Conservation (phyloP, 2,113 vertebrate species). For the Lates calcarifer region DNA sequence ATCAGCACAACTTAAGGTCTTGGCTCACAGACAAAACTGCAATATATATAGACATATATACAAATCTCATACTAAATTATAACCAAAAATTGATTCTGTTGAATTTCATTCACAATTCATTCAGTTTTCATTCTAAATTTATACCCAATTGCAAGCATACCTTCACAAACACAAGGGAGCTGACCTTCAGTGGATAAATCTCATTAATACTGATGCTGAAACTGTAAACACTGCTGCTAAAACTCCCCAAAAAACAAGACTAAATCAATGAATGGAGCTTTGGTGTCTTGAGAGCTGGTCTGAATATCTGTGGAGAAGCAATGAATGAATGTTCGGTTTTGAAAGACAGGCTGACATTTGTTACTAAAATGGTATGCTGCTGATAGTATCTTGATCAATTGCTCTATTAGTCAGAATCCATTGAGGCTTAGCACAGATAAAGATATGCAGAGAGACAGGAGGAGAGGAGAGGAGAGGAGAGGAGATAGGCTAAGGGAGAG, state of each 20-base stretch:
- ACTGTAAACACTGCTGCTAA: conserved; percentile 13
- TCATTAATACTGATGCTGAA: conserved; percentile 26
- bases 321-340: conserved; percentile 36
- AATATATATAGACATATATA: neutral
- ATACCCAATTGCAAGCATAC: neutral
- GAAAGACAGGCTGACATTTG: conserved; percentile 34
- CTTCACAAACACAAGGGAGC: conserved; percentile 4
- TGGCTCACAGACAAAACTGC: neutral
- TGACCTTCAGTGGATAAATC: neutral
- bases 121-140: conserved; percentile 1
- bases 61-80: neutral
- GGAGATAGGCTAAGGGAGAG: neutral
- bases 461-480: neutral
- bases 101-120: conserved; percentile 11
- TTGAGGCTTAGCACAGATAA: conserved; percentile 26
- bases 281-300: conserved; percentile 8
- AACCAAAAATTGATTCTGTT: conserved; percentile 3
- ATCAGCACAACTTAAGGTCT: neutral
- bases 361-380: conserved; percentile 6
- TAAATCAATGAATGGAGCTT: conserved; percentile 30
- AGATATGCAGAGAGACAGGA: neutral
- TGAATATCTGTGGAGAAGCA: conserved; percentile 8
- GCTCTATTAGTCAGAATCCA: conserved; percentile 44
- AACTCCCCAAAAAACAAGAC: neutral
- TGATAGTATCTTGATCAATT: conserved; percentile 54